Percentiles rank a stretch among this genome's conserved stretches.
These are phyloP conservation scores for Theocolax elegans DNA, from an alignment of 1,140 invertebrate genomes.

Conservation along the genomic window DNA sequence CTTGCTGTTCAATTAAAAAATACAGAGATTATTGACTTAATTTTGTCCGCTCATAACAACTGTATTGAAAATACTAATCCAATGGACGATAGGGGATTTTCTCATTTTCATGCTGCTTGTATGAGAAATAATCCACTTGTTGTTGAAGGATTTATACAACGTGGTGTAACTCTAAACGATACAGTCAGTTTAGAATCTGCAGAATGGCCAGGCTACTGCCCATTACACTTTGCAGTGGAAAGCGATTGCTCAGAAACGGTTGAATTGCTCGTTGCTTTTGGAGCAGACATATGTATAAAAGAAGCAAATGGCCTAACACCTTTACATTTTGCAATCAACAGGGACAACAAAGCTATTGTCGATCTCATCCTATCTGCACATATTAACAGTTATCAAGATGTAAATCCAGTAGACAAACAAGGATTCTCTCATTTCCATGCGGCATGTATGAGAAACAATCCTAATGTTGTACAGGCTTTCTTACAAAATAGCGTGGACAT, in stretches of 20 bases:
- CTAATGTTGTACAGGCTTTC: neutral
- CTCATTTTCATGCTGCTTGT: constrained; percentile 20
- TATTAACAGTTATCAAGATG: neutral
- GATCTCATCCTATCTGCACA: neutral
- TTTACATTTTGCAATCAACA: neutral
- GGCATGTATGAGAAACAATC: neutral
- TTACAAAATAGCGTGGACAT: neutral
- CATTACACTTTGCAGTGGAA: constrained; percentile 15
- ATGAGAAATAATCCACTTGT: neutral
- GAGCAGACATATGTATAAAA: neutral
- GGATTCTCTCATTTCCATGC: constrained; percentile 12
- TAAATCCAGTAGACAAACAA: neutral
- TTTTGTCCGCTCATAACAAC: neutral
- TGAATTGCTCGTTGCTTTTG: neutral
- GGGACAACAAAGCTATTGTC: neutral
- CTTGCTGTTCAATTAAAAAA: neutral
- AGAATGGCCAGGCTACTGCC: neutral
- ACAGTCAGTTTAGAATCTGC: neutral
- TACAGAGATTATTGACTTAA: neutral
- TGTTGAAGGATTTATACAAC: neutral
- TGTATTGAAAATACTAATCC: constrained; percentile 1
- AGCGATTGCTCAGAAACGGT: neutral
- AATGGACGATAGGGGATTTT: neutral
- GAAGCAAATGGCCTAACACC: neutral
- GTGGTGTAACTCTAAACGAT: neutral